These are phyloP conservation scores for Oreochromis niloticus DNA, from an alignment of 2,113 vertebrate genomes.

Conservation along the genomic window DNA sequence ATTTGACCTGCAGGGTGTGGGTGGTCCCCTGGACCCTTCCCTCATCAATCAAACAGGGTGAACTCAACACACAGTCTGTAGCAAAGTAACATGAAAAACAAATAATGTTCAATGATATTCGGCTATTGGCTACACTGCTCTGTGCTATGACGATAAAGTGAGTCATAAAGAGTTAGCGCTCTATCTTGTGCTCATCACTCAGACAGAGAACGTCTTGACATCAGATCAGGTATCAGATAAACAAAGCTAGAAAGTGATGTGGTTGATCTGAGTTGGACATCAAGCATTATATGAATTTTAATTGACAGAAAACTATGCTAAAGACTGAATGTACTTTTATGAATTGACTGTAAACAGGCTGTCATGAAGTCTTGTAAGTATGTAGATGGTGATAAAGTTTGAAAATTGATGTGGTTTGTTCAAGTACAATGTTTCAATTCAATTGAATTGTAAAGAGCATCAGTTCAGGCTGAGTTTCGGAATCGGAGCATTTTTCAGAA, in stretches of 20 bases:
- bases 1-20: constrained; percentile 9
- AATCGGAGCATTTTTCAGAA: background rate
- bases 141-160: background rate
- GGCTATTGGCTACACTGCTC: background rate
- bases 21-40: constrained; percentile 31
- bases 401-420: background rate
- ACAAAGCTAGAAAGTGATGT: background rate
- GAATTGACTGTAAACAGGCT: background rate
- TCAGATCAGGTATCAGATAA: background rate
- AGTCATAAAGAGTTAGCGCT: background rate
- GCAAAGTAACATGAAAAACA: background rate
- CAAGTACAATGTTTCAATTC: background rate
- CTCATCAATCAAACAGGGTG: constrained; percentile 24
- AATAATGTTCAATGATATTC: background rate
- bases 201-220: background rate
- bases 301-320: background rate
- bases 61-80: background rate
- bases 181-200: background rate
- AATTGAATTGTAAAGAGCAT: background rate
- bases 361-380: background rate
- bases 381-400: background rate
- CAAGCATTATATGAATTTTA: background rate
- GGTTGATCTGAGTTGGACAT: background rate
- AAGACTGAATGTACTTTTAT: background rate
- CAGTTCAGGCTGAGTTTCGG: background rate